Conservation (phyloP, 2,113 vertebrate genomes). For the Tenebrosternarchus preto region DNA sequence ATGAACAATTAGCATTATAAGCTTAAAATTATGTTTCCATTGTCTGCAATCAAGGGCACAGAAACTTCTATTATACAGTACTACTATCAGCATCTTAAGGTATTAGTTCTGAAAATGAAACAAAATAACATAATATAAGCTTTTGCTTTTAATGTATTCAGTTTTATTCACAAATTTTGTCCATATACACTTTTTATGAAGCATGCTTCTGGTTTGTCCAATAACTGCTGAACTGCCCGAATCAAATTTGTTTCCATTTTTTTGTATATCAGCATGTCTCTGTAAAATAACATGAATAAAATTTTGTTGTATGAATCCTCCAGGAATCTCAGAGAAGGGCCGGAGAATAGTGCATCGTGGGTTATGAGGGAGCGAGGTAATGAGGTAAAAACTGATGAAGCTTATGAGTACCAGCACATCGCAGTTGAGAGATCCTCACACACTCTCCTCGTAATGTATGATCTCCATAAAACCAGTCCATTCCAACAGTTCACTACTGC, state of each 20-base stretch:
- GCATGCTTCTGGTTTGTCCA: background rate
- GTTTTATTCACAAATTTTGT: too few species aligned
- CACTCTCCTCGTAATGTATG: conserved; percentile 80
- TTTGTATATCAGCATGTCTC: conserved; percentile 33
- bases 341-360: conserved; percentile 70
- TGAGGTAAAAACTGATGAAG: conserved; percentile 84
- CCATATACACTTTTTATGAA: too few species aligned
- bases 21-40: background rate
- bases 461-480: conserved; percentile 83
- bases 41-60: background rate
- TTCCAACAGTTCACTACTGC: conserved; percentile 80
- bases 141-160: too few species aligned
- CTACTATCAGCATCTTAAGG: background rate
- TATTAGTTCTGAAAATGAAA: background rate
- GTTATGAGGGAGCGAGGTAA: conserved; percentile 79
- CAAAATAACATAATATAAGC: too few species aligned
- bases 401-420: conserved; percentile 74
- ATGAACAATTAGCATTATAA: background rate
- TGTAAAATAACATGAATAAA: conserved; percentile 18
- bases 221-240: background rate
- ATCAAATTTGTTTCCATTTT: conserved; percentile 33
- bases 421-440: conserved; percentile 76
- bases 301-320: conserved; percentile 29
- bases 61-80: background rate
- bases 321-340: conserved; percentile 51